These are phyloP conservation scores for Aleiodes testaceus DNA, from an alignment of 2,888 invertebrate genomes.

Conservation along the genomic window DNA sequence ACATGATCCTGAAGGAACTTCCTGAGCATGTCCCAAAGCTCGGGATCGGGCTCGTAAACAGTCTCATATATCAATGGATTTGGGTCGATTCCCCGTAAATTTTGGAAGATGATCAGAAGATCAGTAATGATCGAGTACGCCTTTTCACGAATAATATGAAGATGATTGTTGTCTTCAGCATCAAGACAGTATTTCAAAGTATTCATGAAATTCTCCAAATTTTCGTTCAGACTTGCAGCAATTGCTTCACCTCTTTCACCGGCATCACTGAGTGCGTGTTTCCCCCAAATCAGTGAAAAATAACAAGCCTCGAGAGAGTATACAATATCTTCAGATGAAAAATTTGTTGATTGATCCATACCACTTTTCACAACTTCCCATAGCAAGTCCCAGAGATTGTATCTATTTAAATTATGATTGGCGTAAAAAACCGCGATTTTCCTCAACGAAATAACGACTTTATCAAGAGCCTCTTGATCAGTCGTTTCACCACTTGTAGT, in stretches of 20 bases:
- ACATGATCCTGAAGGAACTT: conserved; percentile 94
- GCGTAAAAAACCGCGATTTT: conserved; percentile 96
- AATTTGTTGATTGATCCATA: conserved; percentile 69
- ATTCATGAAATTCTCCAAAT: conserved; percentile 84
- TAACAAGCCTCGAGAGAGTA: conserved; percentile 89
- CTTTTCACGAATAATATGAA: conserved; percentile 67
- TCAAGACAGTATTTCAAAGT: conserved; percentile 81
- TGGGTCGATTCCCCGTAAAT: conserved; percentile 79
- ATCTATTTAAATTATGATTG: conserved; percentile 95
- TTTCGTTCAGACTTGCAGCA: conserved; percentile 79
- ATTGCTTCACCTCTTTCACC: conserved; percentile 76
- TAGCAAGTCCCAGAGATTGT: conserved; percentile 93
- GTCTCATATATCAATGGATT: conserved; percentile 77
- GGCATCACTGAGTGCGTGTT: conserved; percentile 84
- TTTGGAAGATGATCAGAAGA: conserved; percentile 92
- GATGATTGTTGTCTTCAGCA: conserved; percentile 56
- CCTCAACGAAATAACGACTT: conserved; percentile 90
- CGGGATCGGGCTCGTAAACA: conserved; percentile 86
- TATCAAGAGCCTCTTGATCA: conserved; percentile 96
- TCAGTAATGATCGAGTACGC: conserved; percentile 98
- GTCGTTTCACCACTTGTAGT: conserved; percentile 86
- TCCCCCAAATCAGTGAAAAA: conserved; percentile 91
- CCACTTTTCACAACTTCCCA: conserved; percentile 82
- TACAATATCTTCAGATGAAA: conserved; percentile 78
- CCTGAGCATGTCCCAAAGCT: conserved; percentile 87